Percentiles rank a stretch among this genome's conserved stretches.
These are phyloP conservation scores for Spatula versicolor DNA, from an alignment of 2,797 vertebrate genomes.

Conservation along the genomic window DNA sequence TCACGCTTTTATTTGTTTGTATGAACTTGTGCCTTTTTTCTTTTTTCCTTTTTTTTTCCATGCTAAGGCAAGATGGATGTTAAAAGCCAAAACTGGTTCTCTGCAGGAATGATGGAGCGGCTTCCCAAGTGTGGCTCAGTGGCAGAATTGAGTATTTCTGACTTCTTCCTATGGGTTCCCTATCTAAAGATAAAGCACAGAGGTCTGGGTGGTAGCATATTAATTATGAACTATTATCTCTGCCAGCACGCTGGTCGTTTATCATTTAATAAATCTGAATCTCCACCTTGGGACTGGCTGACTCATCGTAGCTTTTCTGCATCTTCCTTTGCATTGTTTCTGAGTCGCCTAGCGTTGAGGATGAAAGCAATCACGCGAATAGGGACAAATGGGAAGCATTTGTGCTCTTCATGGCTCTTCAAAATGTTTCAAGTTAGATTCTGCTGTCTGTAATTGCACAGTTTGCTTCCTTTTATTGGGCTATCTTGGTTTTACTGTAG, in stretches of 20 bases:
- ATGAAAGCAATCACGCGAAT: neutral
- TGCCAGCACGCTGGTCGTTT: neutral
- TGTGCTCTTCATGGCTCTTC: neutral
- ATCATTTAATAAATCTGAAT: neutral
- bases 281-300: neutral
- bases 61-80: neutral
- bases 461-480: conserved; percentile 24
- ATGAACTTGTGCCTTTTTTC: neutral
- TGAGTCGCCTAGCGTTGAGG: neutral
- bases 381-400: neutral
- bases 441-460: conserved; percentile 4
- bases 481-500: conserved; percentile 34
- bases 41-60: neutral
- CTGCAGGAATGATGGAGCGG: neutral
- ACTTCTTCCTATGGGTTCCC: neutral
- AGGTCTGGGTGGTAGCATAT: neutral
- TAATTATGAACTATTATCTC: neutral
- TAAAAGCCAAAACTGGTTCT: neutral
- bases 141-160: neutral
- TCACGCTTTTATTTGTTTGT: neutral
- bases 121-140: neutral
- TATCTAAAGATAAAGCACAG: neutral
- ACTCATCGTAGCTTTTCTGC: neutral
- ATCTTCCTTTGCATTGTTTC: neutral
- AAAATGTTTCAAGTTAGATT: neutral